A percentile compares a stretch with the other conserved stretches of the same genome.
These are phyloP conservation scores for Narcine bancroftii DNA, from an alignment of 2,113 vertebrate genomes.

Conservation along the genomic window DNA sequence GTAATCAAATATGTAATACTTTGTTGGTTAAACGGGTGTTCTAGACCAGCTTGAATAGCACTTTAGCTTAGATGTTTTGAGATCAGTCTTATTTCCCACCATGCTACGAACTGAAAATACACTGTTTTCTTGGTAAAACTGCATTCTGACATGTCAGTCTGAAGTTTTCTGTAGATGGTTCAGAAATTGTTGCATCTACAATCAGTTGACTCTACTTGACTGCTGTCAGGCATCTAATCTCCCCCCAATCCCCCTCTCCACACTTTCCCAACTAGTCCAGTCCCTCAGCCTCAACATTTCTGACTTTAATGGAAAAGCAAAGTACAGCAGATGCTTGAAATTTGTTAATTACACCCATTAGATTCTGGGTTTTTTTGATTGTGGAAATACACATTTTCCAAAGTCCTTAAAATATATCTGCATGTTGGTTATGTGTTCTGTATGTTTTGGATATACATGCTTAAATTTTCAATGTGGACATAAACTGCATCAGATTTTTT, in stretches of 20 bases:
- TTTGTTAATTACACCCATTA: too few relatives aligned
- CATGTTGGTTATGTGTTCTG: neutral
- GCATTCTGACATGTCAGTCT: neutral
- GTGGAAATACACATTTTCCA: neutral
- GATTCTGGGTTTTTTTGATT: neutral
- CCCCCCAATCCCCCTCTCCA: neutral
- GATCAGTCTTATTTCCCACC: neutral
- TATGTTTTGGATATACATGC: neutral
- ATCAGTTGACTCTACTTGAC: neutral
- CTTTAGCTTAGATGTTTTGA: neutral
- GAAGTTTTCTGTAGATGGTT: neutral
- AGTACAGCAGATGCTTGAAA: too few relatives aligned
- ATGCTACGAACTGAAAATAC: neutral
- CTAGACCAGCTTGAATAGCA: neutral
- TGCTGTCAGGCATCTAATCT: neutral
- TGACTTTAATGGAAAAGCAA: too few relatives aligned
- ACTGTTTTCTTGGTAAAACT: neutral
- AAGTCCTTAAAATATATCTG: neutral
- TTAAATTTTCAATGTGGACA: neutral
- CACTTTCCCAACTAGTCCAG: too few relatives aligned
- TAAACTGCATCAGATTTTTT: neutral
- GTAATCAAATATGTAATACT: neutral
- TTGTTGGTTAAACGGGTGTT: neutral
- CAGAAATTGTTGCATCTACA: neutral
- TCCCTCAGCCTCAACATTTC: neutral